phyloP scores from a whole-genome alignment of 2,888 invertebrate genomes.

The Hypsopygia costalis region DNA sequence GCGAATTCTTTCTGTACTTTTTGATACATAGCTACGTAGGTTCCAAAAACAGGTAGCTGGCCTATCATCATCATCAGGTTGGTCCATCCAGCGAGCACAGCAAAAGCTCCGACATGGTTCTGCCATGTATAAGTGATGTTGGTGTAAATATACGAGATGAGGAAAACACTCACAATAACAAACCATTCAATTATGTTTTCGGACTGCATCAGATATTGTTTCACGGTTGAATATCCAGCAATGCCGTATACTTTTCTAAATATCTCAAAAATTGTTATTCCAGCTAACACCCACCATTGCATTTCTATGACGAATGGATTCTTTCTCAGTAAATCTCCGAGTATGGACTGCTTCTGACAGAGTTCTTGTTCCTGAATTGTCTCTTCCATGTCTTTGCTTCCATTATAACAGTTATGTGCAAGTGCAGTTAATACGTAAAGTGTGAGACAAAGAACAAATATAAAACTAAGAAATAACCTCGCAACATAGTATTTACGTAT shows the following conservation, averaged over 20 bases:
- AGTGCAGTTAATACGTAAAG: conserved; percentile 90
- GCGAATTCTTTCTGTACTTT: conserved; percentile 93
- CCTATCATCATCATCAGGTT: conserved; percentile 96
- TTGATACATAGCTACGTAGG: conserved; percentile 95
- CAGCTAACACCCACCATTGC: conserved; percentile 91
- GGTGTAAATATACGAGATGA: conserved; percentile 90
- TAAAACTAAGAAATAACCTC: conserved; percentile 87
- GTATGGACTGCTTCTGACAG: conserved; percentile 88
- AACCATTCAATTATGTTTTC: conserved; percentile 95
- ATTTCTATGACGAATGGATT: conserved; percentile 89
- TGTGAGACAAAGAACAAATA: conserved; percentile 90
- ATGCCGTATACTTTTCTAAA: conserved; percentile 90
- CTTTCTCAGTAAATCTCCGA: conserved; percentile 86
- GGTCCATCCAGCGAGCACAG: conserved; percentile 92
- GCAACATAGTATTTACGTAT: conserved; percentile 93
- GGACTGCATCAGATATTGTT: conserved; percentile 89
- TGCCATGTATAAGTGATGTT: conserved; percentile 89
- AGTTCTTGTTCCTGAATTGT: conserved; percentile 86
- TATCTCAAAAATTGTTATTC: conserved; percentile 89
- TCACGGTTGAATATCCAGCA: conserved; percentile 89
- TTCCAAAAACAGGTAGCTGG: conserved; percentile 92
- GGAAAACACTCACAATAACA: conserved; percentile 90
- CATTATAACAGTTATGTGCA: conserved; percentile 92
- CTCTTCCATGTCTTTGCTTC: conserved; percentile 87
- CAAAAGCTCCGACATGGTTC: conserved; percentile 92